Percentiles rank a stretch among this genome's conserved stretches.
Conservation (phyloP, 2,113 vertebrate species). For the Tichodroma muraria region DNA sequence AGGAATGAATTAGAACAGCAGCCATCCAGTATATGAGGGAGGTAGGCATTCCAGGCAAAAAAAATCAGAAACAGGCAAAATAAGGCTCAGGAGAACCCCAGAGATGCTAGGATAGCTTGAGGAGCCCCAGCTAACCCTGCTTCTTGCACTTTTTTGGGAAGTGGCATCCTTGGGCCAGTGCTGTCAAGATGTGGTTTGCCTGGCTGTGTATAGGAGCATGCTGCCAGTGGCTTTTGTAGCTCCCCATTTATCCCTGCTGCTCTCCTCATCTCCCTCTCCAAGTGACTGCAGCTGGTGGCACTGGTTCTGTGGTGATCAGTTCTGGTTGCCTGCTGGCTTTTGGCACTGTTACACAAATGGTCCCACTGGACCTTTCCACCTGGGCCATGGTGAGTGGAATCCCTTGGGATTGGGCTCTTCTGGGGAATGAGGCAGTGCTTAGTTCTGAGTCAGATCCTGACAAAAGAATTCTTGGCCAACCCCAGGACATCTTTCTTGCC, state of each 20-base stretch:
- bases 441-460: background rate
- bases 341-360: rapidly evolving
- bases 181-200: rapidly evolving
- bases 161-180: rapidly evolving
- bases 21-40: background rate
- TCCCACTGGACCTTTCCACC: background rate
- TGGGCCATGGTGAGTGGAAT: background rate
- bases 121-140: background rate
- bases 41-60: background rate
- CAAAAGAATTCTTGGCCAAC: background rate
- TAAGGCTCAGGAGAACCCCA: background rate
- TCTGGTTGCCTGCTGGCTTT: background rate
- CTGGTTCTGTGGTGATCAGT: background rate
- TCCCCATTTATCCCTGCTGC: background rate
- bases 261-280: background rate
- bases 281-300: background rate
- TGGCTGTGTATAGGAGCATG: rapidly evolving
- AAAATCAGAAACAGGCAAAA: background rate
- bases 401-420: background rate
- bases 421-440: background rate
- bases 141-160: background rate
- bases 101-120: background rate
- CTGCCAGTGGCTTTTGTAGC: background rate
- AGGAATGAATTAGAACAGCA: background rate
- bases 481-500: background rate